Conservation (phyloP, 2,113 vertebrate genomes). For the Puma concolor region DNA sequence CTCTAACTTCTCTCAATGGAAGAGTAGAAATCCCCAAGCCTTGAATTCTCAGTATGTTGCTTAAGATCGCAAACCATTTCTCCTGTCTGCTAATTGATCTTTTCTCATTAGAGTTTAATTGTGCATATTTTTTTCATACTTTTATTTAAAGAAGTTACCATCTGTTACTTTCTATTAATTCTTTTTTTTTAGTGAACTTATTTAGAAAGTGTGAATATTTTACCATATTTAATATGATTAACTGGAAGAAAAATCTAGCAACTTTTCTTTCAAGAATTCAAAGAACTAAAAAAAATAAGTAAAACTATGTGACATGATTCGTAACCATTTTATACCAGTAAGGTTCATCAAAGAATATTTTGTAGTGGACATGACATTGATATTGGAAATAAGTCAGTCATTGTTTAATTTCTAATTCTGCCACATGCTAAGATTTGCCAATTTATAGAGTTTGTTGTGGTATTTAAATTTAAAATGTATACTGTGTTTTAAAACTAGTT, state of each 20-base stretch:
- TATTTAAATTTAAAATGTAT: background rate
- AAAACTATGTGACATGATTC: background rate
- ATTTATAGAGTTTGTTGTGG: background rate
- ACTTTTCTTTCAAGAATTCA: background rate
- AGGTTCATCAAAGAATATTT: background rate
- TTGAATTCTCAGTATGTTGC: background rate
- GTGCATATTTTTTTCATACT: background rate
- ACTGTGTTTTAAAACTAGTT: background rate
- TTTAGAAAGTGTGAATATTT: background rate
- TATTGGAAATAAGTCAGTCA: background rate
- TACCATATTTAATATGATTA: background rate
- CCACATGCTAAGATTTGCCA: background rate
- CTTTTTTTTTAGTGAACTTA: background rate
- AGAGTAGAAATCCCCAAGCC: background rate
- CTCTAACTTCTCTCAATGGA: background rate
- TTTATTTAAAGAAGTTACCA: background rate
- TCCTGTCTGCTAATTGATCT: background rate
- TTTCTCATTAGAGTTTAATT: constrained; percentile 44
- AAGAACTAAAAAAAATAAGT: background rate
- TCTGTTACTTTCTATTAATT: constrained; percentile 12
- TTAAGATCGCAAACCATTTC: constrained; percentile 6
- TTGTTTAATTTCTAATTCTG: background rate
- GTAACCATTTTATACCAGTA: background rate
- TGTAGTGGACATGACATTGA: background rate
- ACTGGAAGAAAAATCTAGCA: background rate